phyloP scores from a whole-genome alignment of 1,140 invertebrate species.

The Drosophila watanabei region DNA sequence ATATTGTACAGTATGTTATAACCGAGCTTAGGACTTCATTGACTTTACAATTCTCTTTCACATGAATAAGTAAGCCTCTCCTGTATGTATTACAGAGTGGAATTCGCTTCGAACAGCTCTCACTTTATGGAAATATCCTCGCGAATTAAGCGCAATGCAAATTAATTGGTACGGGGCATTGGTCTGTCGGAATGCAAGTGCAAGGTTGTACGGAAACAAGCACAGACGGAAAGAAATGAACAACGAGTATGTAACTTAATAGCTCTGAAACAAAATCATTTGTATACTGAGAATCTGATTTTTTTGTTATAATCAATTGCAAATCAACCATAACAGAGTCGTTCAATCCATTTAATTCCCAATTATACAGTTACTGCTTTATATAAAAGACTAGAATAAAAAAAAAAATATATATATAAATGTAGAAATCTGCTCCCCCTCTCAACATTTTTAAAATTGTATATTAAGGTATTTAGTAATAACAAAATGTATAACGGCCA shows the following conservation, averaged over 20 bases:
- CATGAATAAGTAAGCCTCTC: too few species aligned
- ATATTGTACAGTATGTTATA: background rate
- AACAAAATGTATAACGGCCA: too few species aligned
- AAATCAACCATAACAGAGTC: background rate
- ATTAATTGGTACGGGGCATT: background rate
- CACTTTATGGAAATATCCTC: constrained; percentile 2
- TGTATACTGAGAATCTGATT: background rate
- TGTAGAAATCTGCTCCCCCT: too few species aligned
- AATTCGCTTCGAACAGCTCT: background rate
- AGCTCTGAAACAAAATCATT: background rate
- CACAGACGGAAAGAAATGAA: background rate
- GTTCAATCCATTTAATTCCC: background rate
- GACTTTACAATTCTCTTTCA: too few species aligned
- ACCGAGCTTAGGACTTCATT: background rate
- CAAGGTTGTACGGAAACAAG: background rate
- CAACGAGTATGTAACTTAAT: background rate
- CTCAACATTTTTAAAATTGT: too few species aligned
- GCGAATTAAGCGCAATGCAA: constrained; percentile 1
- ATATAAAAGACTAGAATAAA: background rate
- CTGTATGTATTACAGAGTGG: background rate
- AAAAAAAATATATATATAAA: background rate
- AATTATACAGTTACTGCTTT: background rate
- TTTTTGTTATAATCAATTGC: background rate
- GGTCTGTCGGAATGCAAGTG: background rate
- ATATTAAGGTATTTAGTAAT: too few species aligned